Base-by-base conservation (phyloP, 2,113 vertebrate genomes). In the Sturnira hondurensis region DNA sequence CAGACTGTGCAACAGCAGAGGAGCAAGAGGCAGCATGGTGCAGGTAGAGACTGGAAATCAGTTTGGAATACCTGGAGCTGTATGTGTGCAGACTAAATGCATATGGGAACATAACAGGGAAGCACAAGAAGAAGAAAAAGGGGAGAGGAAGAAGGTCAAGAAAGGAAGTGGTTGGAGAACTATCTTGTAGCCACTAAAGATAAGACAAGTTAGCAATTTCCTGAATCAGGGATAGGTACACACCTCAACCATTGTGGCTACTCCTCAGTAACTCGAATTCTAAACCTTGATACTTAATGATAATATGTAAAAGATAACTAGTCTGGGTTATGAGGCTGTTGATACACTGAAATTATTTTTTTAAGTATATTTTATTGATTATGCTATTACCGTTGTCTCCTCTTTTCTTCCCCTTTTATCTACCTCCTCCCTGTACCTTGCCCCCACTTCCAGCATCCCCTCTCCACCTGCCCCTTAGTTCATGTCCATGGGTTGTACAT, bases 31-130 rank as follows among this genome's bases (percentile, higher is more conserved):
- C n/a, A 33, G 13, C 6, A 14, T 4, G 13, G 92, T 33, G 45
- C 5, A 5, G 0, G 0, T 7, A 24, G 61, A 12, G n/a, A 81
- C 1, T 4, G 56, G 24, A 15, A 10, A 19, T 1, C 6, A 17
- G 14, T 54, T 22, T 61, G 45, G 41, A 45, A 41, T 20, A 68
- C 14, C 3, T 31, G 38, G 9, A 77, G 65, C 43, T 33, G 56
- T 22, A 61, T 33, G 20, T 38, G 47, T 26, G 61, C 20, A 71
- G 22, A 31, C 15, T 13, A 33, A 68, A 87, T 31, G 65, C 8
- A 41, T 10, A 24, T 5, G 38, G 36, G 47, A 52, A 38, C 22
- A 38, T 7, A 41, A 52, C 0, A 47, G 10, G 3, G 28, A 7
- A 10, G 28, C 36, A 19, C 1, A 0, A 22, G n/a, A 68, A 38